Percentiles rank a stretch among this genome's conserved stretches.
Conservation (phyloP, 2,113 vertebrate species). For the Panthera leo region DNA sequence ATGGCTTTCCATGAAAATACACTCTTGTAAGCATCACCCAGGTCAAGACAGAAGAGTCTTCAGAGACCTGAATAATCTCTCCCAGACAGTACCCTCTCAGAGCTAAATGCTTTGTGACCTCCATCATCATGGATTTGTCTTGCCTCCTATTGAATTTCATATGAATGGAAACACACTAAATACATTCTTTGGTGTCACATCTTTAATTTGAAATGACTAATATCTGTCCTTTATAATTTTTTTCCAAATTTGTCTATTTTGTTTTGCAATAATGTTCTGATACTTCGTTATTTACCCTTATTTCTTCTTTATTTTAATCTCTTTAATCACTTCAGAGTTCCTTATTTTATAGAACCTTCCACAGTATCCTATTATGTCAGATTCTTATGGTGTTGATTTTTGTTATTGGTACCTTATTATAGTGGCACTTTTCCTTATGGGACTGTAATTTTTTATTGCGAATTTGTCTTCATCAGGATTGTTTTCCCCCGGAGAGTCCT, state of each 20-base stretch:
- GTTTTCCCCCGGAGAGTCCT: not conserved
- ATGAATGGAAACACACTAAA: not conserved
- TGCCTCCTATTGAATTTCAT: not conserved
- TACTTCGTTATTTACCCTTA: not conserved
- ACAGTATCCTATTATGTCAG: not conserved
- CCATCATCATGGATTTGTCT: not conserved
- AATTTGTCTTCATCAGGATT: not conserved
- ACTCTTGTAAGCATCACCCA: not conserved
- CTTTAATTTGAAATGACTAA: constrained; percentile 11
- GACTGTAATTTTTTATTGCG: not conserved
- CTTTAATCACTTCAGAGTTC: not conserved
- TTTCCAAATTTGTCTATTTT: not conserved
- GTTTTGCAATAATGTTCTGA: not conserved
- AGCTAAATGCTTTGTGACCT: not conserved
- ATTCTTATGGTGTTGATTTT: not conserved
- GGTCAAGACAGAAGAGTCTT: not conserved
- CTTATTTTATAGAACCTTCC: not conserved
- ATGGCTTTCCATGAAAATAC: not conserved
- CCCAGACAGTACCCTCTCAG: not conserved
- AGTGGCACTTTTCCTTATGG: not conserved
- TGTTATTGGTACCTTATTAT: not conserved
- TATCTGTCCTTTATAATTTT: not conserved
- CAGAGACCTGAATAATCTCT: not conserved
- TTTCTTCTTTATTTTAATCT: not conserved
- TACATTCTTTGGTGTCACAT: not conserved